Percentiles rank a stretch among this genome's conserved stretches.
These are phyloP conservation scores for Dendrophyllia cribrosa DNA, from an alignment of 64 coral and sea anemone species.

Conservation along the genomic window DNA sequence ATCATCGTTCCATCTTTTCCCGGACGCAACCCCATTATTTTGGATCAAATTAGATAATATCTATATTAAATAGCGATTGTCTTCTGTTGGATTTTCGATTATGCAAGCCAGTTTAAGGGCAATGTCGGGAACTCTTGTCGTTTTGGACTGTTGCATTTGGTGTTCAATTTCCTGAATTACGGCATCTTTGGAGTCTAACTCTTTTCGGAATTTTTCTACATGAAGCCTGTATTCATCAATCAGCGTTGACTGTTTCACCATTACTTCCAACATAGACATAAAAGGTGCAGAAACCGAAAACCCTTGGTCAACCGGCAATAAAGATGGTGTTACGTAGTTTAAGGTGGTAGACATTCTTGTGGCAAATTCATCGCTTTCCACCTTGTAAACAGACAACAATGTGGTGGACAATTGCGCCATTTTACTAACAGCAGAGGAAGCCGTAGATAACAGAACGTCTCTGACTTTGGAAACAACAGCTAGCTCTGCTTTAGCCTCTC, in stretches of 20 bases:
- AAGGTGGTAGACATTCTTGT: conserved; percentile 16
- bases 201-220: background rate
- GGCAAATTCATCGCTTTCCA: conserved; percentile 14
- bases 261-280: conserved; percentile 9
- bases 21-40: conserved; percentile 13
- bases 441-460: background rate
- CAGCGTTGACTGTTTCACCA: conserved; percentile 4
- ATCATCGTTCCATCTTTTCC: conserved; percentile 53
- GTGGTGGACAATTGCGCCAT: conserved; percentile 9
- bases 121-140: background rate
- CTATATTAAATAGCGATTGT: background rate
- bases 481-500: conserved; percentile 1
- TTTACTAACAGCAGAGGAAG: conserved; percentile 15
- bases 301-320: conserved; percentile 6
- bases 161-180: conserved; percentile 8
- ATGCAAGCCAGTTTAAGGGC: background rate
- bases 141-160: conserved; percentile 10
- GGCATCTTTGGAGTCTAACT: conserved; percentile 12
- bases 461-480: too few species aligned
- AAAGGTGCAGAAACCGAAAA: conserved; percentile 18
- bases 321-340: conserved; percentile 19
- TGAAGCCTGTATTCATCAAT: conserved; percentile 18
- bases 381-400: conserved; percentile 22
- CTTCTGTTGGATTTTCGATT: background rate
- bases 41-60: background rate